Base-by-base conservation (phyloP, 2,113 vertebrate genomes). In the Pholis gunnellus region DNA sequence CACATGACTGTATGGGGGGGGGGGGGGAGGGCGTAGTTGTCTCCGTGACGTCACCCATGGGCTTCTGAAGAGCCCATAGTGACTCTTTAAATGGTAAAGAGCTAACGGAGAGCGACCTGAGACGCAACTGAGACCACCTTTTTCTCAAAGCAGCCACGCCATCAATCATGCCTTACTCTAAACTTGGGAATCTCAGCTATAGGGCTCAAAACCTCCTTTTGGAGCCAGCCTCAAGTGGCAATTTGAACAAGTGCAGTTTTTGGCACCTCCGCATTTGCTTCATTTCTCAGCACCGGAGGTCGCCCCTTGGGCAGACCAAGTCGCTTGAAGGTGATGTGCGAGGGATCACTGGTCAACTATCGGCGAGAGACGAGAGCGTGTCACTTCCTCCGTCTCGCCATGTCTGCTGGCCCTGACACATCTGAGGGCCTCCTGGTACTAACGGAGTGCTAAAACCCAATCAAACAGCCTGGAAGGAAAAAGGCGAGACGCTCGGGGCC, bases 361-460 rank as follows among this genome's bases (percentile, higher is more conserved):
- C 73, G 56, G 56, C 75, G 14, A 70, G 68, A 81, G 68, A 74
- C 6, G 0, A 1, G 20, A 65, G 84, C 68, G 0, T 87, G 84
- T 86, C 85, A 34, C 90, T 75, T 76, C 78, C 72, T 75, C 60
- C 6, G 29, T 65, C 36, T 36, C n/a, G 64, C 72, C 75, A 34
- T 44, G 52, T 72, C 81, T 42, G 71, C 64, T 18, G 38, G 71
- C 52, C 78, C 89, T 85, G 91, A 92, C 91, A 94, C 87, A 90
- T 93, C 88, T 85, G 84, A 83, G 80, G 79, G 86, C 71, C 73
- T 77, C 82, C 79, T 34, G 83, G 76, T 85, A 83, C 88, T 85
- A 91, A 93, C 77, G 80, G 85, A 87, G 87, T 90, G 92, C 88
- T 94, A 91, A 93, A 92, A 93, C 89, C 88, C 88, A 92, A 94